phyloP scores from a whole-genome alignment of 2,888 invertebrate genomes.

The Lissonota sp. region DNA sequence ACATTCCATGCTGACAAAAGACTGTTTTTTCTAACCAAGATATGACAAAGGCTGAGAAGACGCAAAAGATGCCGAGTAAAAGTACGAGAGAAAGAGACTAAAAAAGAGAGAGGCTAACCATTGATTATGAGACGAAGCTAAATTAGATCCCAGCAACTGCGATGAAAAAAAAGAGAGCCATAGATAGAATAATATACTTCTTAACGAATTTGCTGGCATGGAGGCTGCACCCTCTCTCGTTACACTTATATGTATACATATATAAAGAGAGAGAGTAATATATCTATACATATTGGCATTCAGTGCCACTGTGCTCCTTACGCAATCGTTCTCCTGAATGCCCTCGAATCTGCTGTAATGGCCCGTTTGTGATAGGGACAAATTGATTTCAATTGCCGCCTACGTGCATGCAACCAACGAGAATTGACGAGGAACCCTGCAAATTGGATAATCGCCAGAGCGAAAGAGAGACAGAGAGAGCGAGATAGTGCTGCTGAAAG shows the following conservation, averaged over 20 bases:
- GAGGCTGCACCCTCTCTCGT: constrained; percentile 11
- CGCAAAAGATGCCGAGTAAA: not conserved
- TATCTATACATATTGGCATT: constrained; percentile 6
- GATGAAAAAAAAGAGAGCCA: constrained; percentile 1
- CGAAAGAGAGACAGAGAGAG: constrained; percentile 57
- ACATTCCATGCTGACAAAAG: too few relatives aligned
- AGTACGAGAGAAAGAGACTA: not conserved
- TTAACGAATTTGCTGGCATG: constrained; percentile 49
- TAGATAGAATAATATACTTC: constrained; percentile 52
- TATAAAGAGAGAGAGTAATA: too few relatives aligned
- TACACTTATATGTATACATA: too few relatives aligned
- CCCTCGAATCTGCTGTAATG: constrained; percentile 68
- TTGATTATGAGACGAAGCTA: too few relatives aligned
- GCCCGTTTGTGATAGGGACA: constrained; percentile 68
- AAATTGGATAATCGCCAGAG: constrained; percentile 79
- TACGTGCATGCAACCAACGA: constrained; percentile 73
- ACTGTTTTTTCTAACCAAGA: too few relatives aligned
- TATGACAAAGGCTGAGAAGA: too few relatives aligned
- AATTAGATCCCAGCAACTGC: not conserved
- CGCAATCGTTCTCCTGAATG: constrained; percentile 62
- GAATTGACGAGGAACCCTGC: constrained; percentile 77
- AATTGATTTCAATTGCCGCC: constrained; percentile 78
- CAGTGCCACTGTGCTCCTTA: constrained; percentile 59
- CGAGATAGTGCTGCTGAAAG: constrained; percentile 32
- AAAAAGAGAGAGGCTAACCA: constrained; percentile 4